Base-by-base conservation (phyloP, 2,888 invertebrate genomes). In the Spisula solida region DNA sequence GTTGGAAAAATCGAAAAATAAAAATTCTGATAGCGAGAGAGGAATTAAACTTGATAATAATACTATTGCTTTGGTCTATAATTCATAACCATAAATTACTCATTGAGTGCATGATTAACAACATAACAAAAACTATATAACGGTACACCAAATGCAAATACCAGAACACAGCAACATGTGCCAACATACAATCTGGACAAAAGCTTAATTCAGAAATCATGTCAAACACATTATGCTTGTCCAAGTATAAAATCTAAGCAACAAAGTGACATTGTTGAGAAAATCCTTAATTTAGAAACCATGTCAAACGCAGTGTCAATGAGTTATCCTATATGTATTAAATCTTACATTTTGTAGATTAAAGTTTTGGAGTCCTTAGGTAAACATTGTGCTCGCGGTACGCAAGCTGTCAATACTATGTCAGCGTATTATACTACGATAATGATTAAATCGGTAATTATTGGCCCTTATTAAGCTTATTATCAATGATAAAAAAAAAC, bases 401-500 rank as follows among this genome's bases (percentile, higher is more conserved):
- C 25, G 25, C 60, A 25, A 66, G 60, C 75, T 75, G 75, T 75
- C 75, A 75, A 75, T 31, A 75, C 34, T 2, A 75, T 5, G 75
- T 75, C 29, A 75, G 34, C 12, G 12, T 18, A 25, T 18, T 70
- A 75, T 34, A 75, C 75, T 34, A 75, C 20, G 75, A 75, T 75
- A 31, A 34, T 41, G 41, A 41, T 41, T 41, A 41, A 41, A 8
- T 75, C 29, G 31, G 31, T 31, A 75, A 75, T 75, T 75, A 75
- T 75, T 16, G 16, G 75, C 34, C 75, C 75, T 75, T 75, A 75
- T 75, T 34, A 34, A 75, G 75, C 75, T 75, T 75, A 75, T 75
- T 75, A 75, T 75, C 75, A 75, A 75, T 34, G 75, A 75, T 75
- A 75, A 75, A 75, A 75, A n/a, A 41, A 75, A 8, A 18, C 75